Base-by-base conservation (phyloP, 2,888 invertebrate genomes). In the Rhamnusium bicolor region DNA sequence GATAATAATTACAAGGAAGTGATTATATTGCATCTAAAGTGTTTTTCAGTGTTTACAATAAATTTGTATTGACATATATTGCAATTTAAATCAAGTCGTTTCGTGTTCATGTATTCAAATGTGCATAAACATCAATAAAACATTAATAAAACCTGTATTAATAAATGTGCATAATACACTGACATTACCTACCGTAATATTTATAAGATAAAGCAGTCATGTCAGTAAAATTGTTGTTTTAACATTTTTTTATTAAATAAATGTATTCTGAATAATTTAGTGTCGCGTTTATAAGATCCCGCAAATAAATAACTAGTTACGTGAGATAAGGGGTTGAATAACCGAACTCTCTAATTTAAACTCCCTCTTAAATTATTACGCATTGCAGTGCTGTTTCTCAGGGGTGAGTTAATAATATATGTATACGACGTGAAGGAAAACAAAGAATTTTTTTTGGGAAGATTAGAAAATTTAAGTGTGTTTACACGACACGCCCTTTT, bases 101-200 rank as follows among this genome's bases (percentile, higher is more conserved):
- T 53, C 21, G 24, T 40, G 40, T n/a, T 40, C 54, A 27, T 27
- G 54, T 14, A n/a, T 24, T 21, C 24, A 24, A 27, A 56, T 27
- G 24, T 27, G 16, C 54, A n/a, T 27, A 27, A 56, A 56, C n/a
- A 54, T 5, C 12, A 21, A 24, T 54, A 14, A 51, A 40, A n/a
- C 24, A 54, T 56, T 27, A n/a, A 24, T 27, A 27, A 27, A 27
- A 56, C 54, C 27, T 8, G 51, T 19, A 27, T 56, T 56, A 27
- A 40, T 40, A 40, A 40, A 12, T 40, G n/a, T 40, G 40, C 40
- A 40, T 40, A 40, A 12, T 40, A 40, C 5, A 4, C 4, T 40
- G 27, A 7, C 27, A 53, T 56, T 27, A 56, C 54, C 27, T 56
- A 56, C 54, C 54, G 16, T 24, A 56, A 56, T 56, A 56, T 56